Percentiles rank a stretch among this genome's conserved stretches.
These are phyloP conservation scores for Oryzias melastigma DNA, from an alignment of 2,113 vertebrate genomes.

Conservation along the genomic window DNA sequence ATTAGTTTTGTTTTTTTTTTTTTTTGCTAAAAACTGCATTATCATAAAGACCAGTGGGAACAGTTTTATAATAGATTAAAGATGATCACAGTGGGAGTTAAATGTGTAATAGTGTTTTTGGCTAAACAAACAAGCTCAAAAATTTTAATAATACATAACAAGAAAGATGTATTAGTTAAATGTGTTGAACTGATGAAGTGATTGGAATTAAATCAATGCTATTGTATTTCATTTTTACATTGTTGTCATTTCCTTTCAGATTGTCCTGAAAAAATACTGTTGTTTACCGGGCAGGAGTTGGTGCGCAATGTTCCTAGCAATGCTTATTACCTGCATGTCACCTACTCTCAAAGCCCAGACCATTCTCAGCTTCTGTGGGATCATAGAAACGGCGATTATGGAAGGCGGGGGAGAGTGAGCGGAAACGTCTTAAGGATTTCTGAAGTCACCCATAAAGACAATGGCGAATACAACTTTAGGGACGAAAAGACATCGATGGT, in stretches of 20 bases:
- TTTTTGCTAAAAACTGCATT: too few species aligned
- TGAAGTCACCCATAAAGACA: conserved; percentile 24
- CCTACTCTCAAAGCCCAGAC: fast-evolving
- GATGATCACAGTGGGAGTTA: too few species aligned
- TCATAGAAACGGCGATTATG: not conserved
- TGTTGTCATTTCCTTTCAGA: conserved; percentile 20
- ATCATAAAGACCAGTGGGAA: too few species aligned
- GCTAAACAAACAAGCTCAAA: too few species aligned
- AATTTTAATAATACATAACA: too few species aligned
- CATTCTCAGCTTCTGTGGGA: conserved; percentile 38
- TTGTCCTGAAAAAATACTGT: not conserved
- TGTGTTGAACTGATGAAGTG: too few species aligned
- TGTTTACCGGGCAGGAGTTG: fast-evolving
- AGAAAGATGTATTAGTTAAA: too few species aligned
- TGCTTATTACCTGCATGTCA: conserved; percentile 32
- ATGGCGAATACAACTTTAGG: conserved; percentile 49
- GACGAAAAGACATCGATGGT: not conserved
- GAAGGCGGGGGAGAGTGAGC: not conserved
- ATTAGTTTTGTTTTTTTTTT: too few species aligned
- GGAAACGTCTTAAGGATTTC: fast-evolving
- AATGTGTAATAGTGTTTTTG: too few species aligned
- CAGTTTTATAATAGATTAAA: too few species aligned
- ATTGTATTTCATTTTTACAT: too few species aligned
- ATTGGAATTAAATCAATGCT: too few species aligned
- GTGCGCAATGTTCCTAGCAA: fast-evolving